These are phyloP conservation scores for Distichodus sexfasciatus DNA, from an alignment of 2,797 vertebrate species.

Conservation along the genomic window DNA sequence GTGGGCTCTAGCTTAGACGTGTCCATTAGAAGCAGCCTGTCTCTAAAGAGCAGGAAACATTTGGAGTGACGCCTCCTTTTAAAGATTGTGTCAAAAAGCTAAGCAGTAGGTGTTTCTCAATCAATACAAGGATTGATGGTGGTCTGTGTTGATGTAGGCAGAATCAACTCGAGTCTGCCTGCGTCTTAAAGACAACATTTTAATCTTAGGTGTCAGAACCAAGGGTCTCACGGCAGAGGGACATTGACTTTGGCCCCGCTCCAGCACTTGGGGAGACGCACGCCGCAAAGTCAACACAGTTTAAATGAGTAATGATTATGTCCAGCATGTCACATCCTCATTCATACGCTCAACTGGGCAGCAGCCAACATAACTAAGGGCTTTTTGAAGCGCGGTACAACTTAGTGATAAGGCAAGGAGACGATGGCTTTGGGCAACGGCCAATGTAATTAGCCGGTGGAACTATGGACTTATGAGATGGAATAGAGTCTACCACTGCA, in stretches of 20 bases:
- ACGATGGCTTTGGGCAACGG: not conserved
- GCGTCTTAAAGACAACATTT: slow-evolving; percentile 39
- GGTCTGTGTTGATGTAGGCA: slow-evolving; percentile 36
- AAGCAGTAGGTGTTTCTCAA: not conserved
- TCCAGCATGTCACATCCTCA: slow-evolving; percentile 19
- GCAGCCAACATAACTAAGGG: slow-evolving; percentile 27
- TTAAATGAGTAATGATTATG: slow-evolving; percentile 33
- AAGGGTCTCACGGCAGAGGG: not conserved
- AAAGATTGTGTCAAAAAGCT: not conserved
- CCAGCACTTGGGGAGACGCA: slow-evolving; percentile 24
- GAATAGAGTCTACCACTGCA: not conserved
- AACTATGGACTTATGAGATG: not conserved
- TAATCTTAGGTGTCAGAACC: slow-evolving; percentile 41
- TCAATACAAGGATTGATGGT: slow-evolving; percentile 29
- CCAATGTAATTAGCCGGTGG: not conserved
- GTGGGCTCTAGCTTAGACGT: not conserved
- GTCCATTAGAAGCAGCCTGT: not conserved
- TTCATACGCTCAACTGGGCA: slow-evolving; percentile 13
- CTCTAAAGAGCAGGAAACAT: not conserved
- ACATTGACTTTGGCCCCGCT: slow-evolving; percentile 31
- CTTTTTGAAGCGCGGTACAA: not conserved
- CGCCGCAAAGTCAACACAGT: slow-evolving; percentile 35
- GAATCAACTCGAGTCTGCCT: slow-evolving; percentile 32
- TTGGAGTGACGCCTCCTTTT: not conserved
- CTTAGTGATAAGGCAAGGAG: slow-evolving; percentile 1